Evolutionary conservation across 2,888 invertebrate species (phyloP), one percentile per base, ranked within the genome.

Genomic region (Clunio marinus): DNA sequence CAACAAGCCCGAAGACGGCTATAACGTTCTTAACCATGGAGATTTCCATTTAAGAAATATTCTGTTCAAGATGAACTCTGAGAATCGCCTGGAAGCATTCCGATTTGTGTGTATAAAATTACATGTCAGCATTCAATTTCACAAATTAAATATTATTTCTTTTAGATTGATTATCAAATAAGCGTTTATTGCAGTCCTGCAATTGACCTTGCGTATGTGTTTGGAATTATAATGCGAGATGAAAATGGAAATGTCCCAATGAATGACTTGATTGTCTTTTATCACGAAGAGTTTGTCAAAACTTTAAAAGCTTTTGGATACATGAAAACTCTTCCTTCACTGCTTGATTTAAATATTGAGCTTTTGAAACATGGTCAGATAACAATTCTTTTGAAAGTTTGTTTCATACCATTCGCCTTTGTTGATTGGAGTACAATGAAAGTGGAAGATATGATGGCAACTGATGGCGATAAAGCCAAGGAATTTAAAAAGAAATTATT

Each of bases 121-220:
- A n/a, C 41, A 41, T 7, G 32, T 32, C 32, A 8, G n/a, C n/a
- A n/a, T n/a, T n/a, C n/a, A n/a, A n/a, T n/a, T n/a, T n/a, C n/a
- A n/a, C n/a, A n/a, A 17, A 51, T 17, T 51, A 10, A n/a, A 41
- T 41, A 51, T 51, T 20, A 8, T 41, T 41, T 15, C 3, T 72
- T 28, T 67, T 15, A 71, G 71, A 51, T 71, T 59, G 71, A 71
- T 59, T 70, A 70, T 60, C 70, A 71, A 69, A n/a, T 71, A 8
- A 67, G 68, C 27, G 35, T 71, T n/a, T 70, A 69, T 63, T 67
- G 67, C 22, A 59, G 70, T 17, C 63, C 70, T 1, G 69, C 58
- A 3, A 59, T 71, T 55, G 71, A 71, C 65, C 2, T 71, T 1
- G 37, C 45, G 2, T 70, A 69, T 41, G 10, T 63, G 13, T 32